Base-by-base conservation (phyloP, 2,113 vertebrate species). In the Gymnobelideus leadbeateri region DNA sequence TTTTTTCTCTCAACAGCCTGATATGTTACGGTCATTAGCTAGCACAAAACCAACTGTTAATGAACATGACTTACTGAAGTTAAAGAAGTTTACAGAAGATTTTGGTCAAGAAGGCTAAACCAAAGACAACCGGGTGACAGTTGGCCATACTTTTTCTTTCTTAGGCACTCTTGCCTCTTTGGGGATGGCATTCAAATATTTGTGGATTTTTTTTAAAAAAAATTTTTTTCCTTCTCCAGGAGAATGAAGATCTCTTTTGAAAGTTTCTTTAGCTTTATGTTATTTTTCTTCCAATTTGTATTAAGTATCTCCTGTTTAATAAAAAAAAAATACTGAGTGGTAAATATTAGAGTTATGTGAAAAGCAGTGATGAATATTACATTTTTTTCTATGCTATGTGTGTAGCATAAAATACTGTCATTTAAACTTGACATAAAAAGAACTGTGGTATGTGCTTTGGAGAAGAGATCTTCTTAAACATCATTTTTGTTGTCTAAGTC, bases 31-130 rank as follows among this genome's bases (percentile, higher is more conserved):
- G 93, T 99, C 99, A 0, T 97, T 98, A 50, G 12, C 98, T 49
- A 99, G 51, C 98, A 99, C 99, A 50, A 99, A 99, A 97, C 99
- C 99, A 94, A 99, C 99, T 25, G 99, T 99, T 97, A 99, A 99
- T 61, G 99, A 99, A 55, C 99, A 99, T 51, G 99, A 99, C 97
- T 98, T 99, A 98, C 98, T 99, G 91, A 99, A 99, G 97, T 98
- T 99, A 96, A 99, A 98, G 99, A 99, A 99, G 98, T 99, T 99
- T 98, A 99, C 99, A 98, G 99, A 99, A 94, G 99, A 99, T 97
- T 99, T 99, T 98, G 99, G 99, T 97, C 99, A 99, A 97, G 99
- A 99, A 98, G 99, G 99, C 98, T 99, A 99, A 99, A 97, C 96
- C 97, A 97, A 93, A 98, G 98, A 97, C 54, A 43, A 0, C 14